Base-by-base conservation (phyloP, 2,113 vertebrate genomes). In the Polyodon spathula region DNA sequence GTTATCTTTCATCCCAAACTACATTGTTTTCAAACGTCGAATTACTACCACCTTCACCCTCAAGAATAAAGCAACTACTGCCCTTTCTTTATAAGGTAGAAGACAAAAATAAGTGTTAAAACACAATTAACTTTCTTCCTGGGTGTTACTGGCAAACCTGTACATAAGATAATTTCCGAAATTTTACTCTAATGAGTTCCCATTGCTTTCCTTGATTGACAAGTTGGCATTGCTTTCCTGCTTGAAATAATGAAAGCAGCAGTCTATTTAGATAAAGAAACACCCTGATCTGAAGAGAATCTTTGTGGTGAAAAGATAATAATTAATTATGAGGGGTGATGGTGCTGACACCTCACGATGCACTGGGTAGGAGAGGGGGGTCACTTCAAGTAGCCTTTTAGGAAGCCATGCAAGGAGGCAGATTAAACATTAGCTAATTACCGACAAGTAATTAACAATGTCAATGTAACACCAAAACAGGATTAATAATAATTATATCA, bases 401-500 rank as follows among this genome's bases (percentile, higher is more conserved):
- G 78, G 76, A 73, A 78, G 71, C 75, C 72, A 80, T 79, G 78
- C 79, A 82, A 74, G 64, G 81, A 76, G 76, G 81, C 76, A 82
- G 85, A 88, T 88, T 92, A 89, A 88, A 81, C 80, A 86, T 85
- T 85, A 84, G 87, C 85, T 89, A 88, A 93, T 92, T 90, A 89
- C 85, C 68, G 80, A 81, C 84, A 87, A 87, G 83, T 91, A 92
- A 92, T 92, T 90, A 92, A 89, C 80, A 84, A 85, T 84, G 86
- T 83, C 85, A 88, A 84, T 65, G 74, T 78, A 84, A 86, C 71
- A 79, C 68, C 82, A 84, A 81, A 87, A 89, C 78, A 73, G 78
- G 85, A 90, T 89, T 88, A 86, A 89, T 88, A 88, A 89, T 89
- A 86, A 86, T 90, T 92, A 89, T 88, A 86, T 88, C 84, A 85